phyloP scores from a whole-genome alignment of 2,797 vertebrate species.

The Octomys mimax region DNA sequence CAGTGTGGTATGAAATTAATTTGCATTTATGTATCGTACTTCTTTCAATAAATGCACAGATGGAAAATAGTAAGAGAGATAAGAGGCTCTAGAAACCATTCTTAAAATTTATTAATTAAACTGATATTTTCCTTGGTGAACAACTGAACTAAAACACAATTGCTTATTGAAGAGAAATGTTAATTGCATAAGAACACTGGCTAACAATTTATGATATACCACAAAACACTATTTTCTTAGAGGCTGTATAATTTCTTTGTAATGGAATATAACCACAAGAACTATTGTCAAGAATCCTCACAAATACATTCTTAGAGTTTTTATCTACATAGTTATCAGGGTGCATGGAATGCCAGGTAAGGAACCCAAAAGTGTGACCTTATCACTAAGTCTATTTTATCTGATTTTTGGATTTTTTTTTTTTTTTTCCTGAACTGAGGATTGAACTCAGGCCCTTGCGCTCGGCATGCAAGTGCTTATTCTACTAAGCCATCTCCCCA shows the following conservation, averaged over 20 bases:
- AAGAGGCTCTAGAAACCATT: constrained; percentile 83
- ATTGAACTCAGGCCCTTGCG: too few species aligned
- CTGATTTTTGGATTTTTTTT: not conserved
- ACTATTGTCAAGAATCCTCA: constrained; percentile 58
- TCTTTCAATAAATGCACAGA: constrained; percentile 85
- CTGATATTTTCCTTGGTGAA: constrained; percentile 82
- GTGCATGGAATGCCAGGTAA: not conserved
- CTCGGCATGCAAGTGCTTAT: too few species aligned
- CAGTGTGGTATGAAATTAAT: constrained; percentile 87
- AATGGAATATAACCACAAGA: constrained; percentile 55
- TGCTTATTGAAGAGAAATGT: constrained; percentile 81
- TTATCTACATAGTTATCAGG: constrained; percentile 47
- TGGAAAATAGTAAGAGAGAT: constrained; percentile 85
- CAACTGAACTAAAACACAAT: constrained; percentile 84
- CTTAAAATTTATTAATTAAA: constrained; percentile 87
- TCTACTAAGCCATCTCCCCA: too few species aligned
- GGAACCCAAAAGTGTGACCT: not conserved
- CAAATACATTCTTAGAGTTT: constrained; percentile 12
- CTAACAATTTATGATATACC: constrained; percentile 74
- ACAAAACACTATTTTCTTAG: constrained; percentile 80
- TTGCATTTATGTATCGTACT: constrained; percentile 84
- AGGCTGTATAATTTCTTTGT: constrained; percentile 80
- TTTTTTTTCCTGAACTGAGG: too few species aligned
- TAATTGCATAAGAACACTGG: constrained; percentile 78
- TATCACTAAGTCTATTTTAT: constrained; percentile 9